Conservation (phyloP, 2,888 invertebrate genomes). For the Xanthia icteritia region DNA sequence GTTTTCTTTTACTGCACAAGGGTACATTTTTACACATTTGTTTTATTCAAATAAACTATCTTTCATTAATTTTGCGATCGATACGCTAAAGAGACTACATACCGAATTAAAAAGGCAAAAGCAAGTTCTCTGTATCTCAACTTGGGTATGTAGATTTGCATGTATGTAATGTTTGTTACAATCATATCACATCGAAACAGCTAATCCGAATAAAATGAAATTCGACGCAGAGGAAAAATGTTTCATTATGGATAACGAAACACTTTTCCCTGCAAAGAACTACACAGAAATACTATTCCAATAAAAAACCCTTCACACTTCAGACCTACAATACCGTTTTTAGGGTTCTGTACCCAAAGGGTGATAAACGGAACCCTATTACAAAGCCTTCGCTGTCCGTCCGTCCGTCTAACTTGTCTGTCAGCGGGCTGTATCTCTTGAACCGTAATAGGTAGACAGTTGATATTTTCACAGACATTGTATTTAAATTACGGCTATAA, state of each 20-base stretch:
- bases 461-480: too few relatives aligned
- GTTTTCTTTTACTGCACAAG: neutral
- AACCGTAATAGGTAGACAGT: too few relatives aligned
- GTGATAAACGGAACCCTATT: too few relatives aligned
- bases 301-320: constrained; percentile 15
- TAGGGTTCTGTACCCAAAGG: too few relatives aligned
- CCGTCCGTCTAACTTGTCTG: too few relatives aligned
- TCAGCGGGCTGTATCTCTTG: too few relatives aligned
- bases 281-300: neutral
- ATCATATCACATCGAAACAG: neutral
- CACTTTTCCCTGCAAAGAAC: neutral
- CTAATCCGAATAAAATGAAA: neutral
- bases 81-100: neutral
- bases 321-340: neutral
- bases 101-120: neutral
- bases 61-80: neutral
- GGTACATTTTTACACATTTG: neutral
- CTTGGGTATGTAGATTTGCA: neutral
- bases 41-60: neutral
- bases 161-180: neutral
- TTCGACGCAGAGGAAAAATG: neutral
- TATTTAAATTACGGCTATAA: too few relatives aligned
- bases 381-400: too few relatives aligned
- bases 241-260: neutral
- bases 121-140: neutral